These are phyloP conservation scores for Nephrotoma flavescens DNA, from an alignment of 2,888 invertebrate species.

Conservation along the genomic window DNA sequence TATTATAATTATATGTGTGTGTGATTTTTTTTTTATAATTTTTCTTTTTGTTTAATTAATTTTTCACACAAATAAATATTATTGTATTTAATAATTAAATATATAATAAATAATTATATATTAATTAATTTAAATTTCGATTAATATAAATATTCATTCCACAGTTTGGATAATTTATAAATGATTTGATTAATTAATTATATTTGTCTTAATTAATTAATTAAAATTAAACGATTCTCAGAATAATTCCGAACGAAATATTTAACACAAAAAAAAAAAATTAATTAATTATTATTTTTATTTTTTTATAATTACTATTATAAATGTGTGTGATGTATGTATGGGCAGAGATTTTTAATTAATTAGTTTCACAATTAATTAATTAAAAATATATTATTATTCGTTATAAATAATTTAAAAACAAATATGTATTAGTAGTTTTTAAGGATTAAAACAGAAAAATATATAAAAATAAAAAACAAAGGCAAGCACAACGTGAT, in stretches of 20 bases:
- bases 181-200: not conserved
- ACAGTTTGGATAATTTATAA: not conserved
- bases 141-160: not conserved
- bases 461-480: slow-evolving; percentile 1
- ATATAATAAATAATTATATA: not conserved
- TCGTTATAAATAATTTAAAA: not conserved
- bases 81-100: slow-evolving; percentile 1
- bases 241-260: slow-evolving; percentile 1
- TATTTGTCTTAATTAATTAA: slow-evolving; percentile 1
- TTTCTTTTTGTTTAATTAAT: not conserved
- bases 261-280: not conserved
- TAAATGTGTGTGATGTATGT: not conserved
- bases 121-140: not conserved
- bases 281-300: not conserved
- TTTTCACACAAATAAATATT: not conserved
- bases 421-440: not conserved
- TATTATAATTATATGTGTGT: slow-evolving; percentile 2
- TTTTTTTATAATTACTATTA: not conserved
- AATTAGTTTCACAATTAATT: not conserved
- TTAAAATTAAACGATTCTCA: slow-evolving; percentile 3
- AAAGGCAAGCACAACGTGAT: slow-evolving; percentile 7
- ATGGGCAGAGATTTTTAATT: not conserved
- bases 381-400: not conserved
- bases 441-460: not conserved
- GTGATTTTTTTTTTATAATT: not conserved